Evolutionary conservation across 2,113 vertebrate species (phyloP), one percentile per base, ranked within the genome.

Genomic region (Podiceps cristatus): DNA sequence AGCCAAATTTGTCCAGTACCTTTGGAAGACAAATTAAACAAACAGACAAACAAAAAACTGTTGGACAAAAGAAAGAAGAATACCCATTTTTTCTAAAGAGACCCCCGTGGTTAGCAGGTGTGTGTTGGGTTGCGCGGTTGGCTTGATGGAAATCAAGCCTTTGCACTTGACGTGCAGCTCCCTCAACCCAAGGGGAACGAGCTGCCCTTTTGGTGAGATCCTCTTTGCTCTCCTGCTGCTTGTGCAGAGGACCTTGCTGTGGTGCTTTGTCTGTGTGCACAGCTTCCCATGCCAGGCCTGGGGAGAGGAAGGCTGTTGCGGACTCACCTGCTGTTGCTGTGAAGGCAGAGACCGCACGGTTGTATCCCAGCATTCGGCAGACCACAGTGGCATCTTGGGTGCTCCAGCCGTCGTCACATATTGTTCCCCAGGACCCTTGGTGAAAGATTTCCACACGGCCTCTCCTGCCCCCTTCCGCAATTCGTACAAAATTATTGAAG

Each of bases 391-490:
- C 98, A 8, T 99, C 99, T 1, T 18, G 1, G 1, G 0, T 2
- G n/a, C 94, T 93, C 96, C 99, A 99, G n/a, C 0, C 5, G 10
- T 99, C 99, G 0, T 99, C 99, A 45, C 99, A 99, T 28, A 99
- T 98, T 0, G 99, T 99, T 8, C 99, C 99, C 99, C 99, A 99
- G 13, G 6, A 0, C 0, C 86, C 75, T 0, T 88, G 3, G 44
- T 98, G 1, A 22, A 71, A 52, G 66, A 99, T 45, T 96, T 99
- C 99, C 75, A 99, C 98, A 1, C 99, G 98, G 13, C 99, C 99
- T 49, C 83, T 88, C 1, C 0, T 47, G 2, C 0, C 3, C 7
- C 93, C 75, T 33, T 96, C 98, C 0, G 76, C 37, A 0, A 99
- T 95, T 47, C 98, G 98, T 40, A 96, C 31, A 0, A 11, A 2